Base-by-base conservation (phyloP, 2,888 invertebrate genomes). In the Seira musarum region DNA sequence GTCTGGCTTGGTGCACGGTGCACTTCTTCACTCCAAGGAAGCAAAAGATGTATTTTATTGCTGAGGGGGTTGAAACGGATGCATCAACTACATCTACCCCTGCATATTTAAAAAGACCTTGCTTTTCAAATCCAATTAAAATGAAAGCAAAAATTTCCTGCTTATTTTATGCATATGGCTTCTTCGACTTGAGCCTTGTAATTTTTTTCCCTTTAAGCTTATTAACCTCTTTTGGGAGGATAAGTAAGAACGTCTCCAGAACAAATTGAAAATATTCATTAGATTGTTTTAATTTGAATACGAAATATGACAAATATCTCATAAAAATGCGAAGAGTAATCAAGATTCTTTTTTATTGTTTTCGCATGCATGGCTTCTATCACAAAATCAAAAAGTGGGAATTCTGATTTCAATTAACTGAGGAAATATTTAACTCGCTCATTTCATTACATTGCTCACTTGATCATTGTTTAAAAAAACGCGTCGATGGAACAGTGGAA, bases 101-200 rank as follows among this genome's bases (percentile, higher is more conserved):
- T 65, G 69, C 76, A 57, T 17, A n/a, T n/a, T 69, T 65, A 63
- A 63, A 76, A 76, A 30, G 64, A 8, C 63, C 64, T 68, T 69
- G 24, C 64, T 70, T 77, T 77, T 77, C 77, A 70, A 77, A 77
- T 77, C 77, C 77, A 77, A 77, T 77, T 77, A 77, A 70, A 77
- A 53, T 77, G 57, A 69, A 77, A 35, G 70, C 70, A 77, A 77
- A 77, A 77, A 77, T 77, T 77, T 30, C 69, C 69, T 24, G 61
- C 19, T 35, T 64, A 64, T 76, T 76, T 69, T 65, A 69, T 64
- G 65, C 70, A 70, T 76, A 76, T 69, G 76, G 76, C 69, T 76
- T 68, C 68, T 22, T 63, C 61, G 25, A 57, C 57, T 15, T 67
- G 67, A 19, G 53, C 25, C 25, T n/a, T n/a, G 13, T 21, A 21